Evolutionary conservation across 2,797 vertebrate species (phyloP), one percentile per base, ranked within the genome.

Genomic region (Spea hammondii): DNA sequence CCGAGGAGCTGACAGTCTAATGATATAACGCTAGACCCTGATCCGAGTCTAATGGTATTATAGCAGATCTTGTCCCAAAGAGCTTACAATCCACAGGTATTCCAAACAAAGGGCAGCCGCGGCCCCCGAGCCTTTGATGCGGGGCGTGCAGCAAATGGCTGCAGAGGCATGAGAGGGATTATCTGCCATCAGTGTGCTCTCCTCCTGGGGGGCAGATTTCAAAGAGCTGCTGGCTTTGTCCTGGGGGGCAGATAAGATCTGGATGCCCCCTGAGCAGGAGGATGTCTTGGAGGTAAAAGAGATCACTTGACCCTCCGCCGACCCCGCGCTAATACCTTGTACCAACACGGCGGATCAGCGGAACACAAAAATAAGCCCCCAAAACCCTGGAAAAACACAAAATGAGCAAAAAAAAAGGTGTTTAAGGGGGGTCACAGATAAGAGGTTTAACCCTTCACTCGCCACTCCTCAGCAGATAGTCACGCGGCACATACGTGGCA

Each of bases 321-420:
- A 81, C 79, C 79, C 77, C 54, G 1, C 62, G 32, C 67, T 81
- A 81, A 81, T 81, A 69, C 79, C 59, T 77, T 73, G 70, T 77
- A 69, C 74, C 72, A 81, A 81, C 79, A 81, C 45, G 65, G 73
- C 79, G 60, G 73, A 68, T 73, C 64, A 44, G 54, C 50, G 67
- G 65, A 76, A 62, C 67, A 12, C 14, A 76, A 80, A 66, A 79
- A 79, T 79, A 79, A 79, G 66, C 78, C 10, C 51, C 51, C 69
- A 65, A 75, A 75, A 75, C 67, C 10, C 6, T 53, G 51, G 51
- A 80, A 65, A 80, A 69, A 80, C 50, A 73, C 53, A 48, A 69
- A 78, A 59, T 51, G 69, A 78, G 77, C 70, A 74, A 69, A 68
- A 65, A 78, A 78, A 70, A 48, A 70, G 59, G 65, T 78, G 68